Conservation (phyloP, 1,140 invertebrate species). For the Drosophila athabasca region DNA sequence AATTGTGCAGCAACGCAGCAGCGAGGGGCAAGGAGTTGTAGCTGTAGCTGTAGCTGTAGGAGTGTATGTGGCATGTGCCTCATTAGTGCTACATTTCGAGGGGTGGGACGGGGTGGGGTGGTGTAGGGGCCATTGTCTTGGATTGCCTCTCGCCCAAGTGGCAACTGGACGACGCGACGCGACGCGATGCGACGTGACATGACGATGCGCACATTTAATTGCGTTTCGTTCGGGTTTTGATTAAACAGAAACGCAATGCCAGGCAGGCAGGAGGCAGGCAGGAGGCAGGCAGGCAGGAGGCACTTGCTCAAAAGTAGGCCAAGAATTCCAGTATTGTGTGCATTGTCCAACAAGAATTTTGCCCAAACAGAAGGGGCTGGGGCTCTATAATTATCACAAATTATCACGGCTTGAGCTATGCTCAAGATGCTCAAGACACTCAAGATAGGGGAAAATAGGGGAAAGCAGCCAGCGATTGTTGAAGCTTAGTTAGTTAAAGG, state of each 20-base stretch:
- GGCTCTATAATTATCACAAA: constrained; percentile 25
- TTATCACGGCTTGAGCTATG: background rate
- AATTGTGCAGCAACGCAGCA: constrained; percentile 34
- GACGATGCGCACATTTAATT: constrained; percentile 58
- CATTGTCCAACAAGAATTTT: constrained; percentile 20
- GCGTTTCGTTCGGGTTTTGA: constrained; percentile 53
- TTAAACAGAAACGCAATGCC: constrained; percentile 48
- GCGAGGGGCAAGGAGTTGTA: too few relatives aligned
- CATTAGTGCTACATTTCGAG: constrained; percentile 62
- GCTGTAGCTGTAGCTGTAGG: background rate
- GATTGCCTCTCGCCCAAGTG: constrained; percentile 45
- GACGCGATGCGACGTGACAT: constrained; percentile 28
- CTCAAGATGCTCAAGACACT: too few relatives aligned
- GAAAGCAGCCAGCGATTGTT: too few relatives aligned
- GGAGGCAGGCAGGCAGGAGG: background rate
- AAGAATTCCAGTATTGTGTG: background rate
- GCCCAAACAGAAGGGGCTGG: background rate
- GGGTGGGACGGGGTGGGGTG: background rate
- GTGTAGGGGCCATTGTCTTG: constrained; percentile 32
- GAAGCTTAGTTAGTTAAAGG: too few relatives aligned
- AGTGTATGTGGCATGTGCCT: constrained; percentile 51
- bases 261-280: background rate
- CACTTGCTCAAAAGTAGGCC: constrained; percentile 29
- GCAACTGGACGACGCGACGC: constrained; percentile 46
- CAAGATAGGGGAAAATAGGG: too few relatives aligned